Conservation (phyloP, 2,888 invertebrate genomes). For the Macroteleia sp. region DNA sequence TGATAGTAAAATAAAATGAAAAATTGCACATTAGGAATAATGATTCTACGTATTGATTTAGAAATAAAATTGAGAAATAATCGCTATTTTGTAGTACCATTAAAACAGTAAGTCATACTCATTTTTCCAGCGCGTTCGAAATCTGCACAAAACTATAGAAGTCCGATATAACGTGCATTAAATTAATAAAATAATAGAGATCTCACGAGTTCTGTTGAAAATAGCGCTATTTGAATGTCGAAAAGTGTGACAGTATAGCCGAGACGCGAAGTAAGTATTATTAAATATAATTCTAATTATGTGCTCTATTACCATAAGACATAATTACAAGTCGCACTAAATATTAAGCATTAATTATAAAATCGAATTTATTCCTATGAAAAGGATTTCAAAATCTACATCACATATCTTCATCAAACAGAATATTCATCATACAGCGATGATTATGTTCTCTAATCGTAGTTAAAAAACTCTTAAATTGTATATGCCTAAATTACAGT, state of each 20-base stretch:
- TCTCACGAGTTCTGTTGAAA: too few species aligned
- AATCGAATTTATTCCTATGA: constrained; percentile 38
- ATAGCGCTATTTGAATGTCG: constrained; percentile 1
- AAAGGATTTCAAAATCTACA: constrained; percentile 41
- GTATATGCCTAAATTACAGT: constrained; percentile 46
- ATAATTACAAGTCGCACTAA: constrained; percentile 45
- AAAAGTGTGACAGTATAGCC: constrained; percentile 29
- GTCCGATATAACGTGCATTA: too few species aligned
- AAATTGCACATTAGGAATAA: too few species aligned
- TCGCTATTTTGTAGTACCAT: too few species aligned
- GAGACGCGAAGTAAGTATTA: constrained; percentile 44
- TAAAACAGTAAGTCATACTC: constrained; percentile 1
- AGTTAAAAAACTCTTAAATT: constrained; percentile 38
- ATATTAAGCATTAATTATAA: constrained; percentile 34
- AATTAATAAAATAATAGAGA: constrained; percentile 8
- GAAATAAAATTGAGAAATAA: too few species aligned
- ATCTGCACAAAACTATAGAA: background rate
- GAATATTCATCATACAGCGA: constrained; percentile 35
- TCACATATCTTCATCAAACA: constrained; percentile 46
- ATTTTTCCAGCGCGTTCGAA: background rate
- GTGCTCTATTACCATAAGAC: constrained; percentile 34
- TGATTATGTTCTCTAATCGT: constrained; percentile 37
- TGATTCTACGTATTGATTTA: too few species aligned
- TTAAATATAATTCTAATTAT: constrained; percentile 32
- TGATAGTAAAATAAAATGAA: too few species aligned